A percentile compares a stretch with the other conserved stretches of the same genome.
Conservation (phyloP, 2,888 invertebrate genomes). For the Habroteleia sp. region DNA sequence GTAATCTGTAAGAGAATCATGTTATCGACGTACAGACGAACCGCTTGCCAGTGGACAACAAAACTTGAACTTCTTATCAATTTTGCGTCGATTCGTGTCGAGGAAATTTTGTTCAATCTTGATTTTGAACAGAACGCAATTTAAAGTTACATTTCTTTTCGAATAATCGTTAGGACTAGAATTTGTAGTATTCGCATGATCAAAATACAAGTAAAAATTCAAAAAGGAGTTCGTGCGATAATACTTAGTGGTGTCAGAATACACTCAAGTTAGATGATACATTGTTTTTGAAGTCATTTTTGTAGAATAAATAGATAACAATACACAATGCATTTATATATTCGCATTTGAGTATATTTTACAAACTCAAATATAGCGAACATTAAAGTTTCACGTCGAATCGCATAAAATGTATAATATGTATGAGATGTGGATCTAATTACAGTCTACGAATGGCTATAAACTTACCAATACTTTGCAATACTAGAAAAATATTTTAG, state of each 20-base stretch:
- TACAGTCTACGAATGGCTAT: too few relatives aligned
- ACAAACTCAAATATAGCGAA: constrained; percentile 5
- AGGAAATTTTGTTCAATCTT: constrained; percentile 25
- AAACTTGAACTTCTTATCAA: constrained; percentile 33
- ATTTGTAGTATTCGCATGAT: constrained; percentile 42
- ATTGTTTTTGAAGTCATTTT: background rate
- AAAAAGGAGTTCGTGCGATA: constrained; percentile 12
- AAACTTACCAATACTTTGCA: too few relatives aligned
- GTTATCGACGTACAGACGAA: background rate
- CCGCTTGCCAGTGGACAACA: constrained; percentile 15
- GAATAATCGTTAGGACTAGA: constrained; percentile 48
- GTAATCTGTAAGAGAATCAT: background rate
- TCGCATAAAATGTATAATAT: constrained; percentile 20
- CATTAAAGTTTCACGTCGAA: background rate
- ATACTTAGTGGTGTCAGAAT: constrained; percentile 15
- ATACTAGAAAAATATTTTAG: background rate
- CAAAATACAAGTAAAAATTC: constrained; percentile 16
- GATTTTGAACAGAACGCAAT: constrained; percentile 37
- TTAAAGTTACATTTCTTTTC: constrained; percentile 10
- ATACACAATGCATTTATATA: background rate
- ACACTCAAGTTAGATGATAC: constrained; percentile 1
- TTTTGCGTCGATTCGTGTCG: constrained; percentile 12
- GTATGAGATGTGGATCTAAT: background rate
- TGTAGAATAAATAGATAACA: background rate
- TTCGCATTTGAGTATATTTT: constrained; percentile 6